Evolutionary conservation across 1,140 invertebrate genomes (phyloP), one percentile per base, ranked within the genome.

Genomic region (Apocrypta bakeri): DNA sequence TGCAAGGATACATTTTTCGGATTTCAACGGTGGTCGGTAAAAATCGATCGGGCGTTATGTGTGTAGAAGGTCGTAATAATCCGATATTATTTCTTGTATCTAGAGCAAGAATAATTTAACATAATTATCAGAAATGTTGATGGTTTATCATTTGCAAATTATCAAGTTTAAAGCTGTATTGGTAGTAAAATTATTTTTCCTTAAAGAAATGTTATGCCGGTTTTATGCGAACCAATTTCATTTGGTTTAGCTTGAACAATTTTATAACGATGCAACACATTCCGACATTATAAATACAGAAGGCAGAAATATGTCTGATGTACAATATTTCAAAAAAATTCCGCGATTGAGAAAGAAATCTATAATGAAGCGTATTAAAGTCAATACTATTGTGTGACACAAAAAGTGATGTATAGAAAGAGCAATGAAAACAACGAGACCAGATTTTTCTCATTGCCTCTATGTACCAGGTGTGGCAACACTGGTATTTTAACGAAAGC

Each of bases 401-500:
- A 71, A 37, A 37, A 31, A 71, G 21, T n/a, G 12, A 33, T 25
- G 37, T 12, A 71, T 14, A 21, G 17, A 33, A 17, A 21, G 31
- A 71, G 68, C 29, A 4, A 17, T 31, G 33, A 25, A 68, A 24
- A 66, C 9, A 40, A 1, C 14, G 33, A 37, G n/a, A 40, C 37
- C n/a, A 11, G 6, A 69, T 68, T 68, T 68, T 78, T 68, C 17
- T 25, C 9, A 12, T 21, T 1, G 37, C 25, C 21, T 27, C 33
- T 12, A 33, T 48, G 21, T 25, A 21, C 14, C 29, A 64, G 76
- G 31, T 71, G 68, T 68, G 42, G 40, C 68, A 27, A 21, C 61
- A 33, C 42, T 25, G 78, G 68, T 72, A 79, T 79, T 79, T 79
- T 79, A 79, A 79, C 78, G 66, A 79, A 71, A 79, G 78, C 56